phyloP scores from a whole-genome alignment of 2,888 invertebrate genomes.

The Eupithecia subumbrata region DNA sequence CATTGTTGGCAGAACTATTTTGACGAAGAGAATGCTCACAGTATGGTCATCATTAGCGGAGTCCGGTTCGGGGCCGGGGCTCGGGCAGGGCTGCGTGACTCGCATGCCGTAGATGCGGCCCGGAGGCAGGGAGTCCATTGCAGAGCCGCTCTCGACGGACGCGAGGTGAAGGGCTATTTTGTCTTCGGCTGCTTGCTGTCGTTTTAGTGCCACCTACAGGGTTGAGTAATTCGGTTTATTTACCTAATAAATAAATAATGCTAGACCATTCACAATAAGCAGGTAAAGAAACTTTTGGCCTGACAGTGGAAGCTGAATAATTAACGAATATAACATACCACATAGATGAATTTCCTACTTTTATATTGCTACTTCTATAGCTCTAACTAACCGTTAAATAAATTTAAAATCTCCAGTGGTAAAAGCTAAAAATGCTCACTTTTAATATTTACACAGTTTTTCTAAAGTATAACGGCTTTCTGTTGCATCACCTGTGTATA shows the following conservation, averaged over 20 bases:
- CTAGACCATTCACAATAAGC: no score
- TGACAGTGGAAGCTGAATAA: background rate
- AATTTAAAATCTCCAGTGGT: background rate
- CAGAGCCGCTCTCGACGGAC: conserved; percentile 84
- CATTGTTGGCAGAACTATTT: background rate
- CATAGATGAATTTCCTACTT: no score
- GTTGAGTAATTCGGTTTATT: background rate
- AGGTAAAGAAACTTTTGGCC: background rate
- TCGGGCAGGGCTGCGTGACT: conserved; percentile 88
- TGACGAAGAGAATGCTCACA: conserved; percentile 48
- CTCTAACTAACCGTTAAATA: no score
- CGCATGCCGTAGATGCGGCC: conserved; percentile 96
- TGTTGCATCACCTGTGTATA: no score
- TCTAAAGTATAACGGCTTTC: no score
- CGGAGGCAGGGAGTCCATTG: conserved; percentile 90
- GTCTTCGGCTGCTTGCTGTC: conserved; percentile 98
- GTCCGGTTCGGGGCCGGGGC: conserved; percentile 76
- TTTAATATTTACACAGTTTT: background rate
- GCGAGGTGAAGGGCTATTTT: conserved; percentile 96
- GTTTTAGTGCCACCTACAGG: conserved; percentile 93
- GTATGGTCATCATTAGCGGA: conserved; percentile 73
- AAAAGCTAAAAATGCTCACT: background rate
- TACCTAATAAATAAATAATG: background rate
- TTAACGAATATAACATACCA: background rate
- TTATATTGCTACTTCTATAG: no score